Evolutionary conservation across 1,140 invertebrate genomes (phyloP).

Genomic region (Drosophila persimilis): DNA sequence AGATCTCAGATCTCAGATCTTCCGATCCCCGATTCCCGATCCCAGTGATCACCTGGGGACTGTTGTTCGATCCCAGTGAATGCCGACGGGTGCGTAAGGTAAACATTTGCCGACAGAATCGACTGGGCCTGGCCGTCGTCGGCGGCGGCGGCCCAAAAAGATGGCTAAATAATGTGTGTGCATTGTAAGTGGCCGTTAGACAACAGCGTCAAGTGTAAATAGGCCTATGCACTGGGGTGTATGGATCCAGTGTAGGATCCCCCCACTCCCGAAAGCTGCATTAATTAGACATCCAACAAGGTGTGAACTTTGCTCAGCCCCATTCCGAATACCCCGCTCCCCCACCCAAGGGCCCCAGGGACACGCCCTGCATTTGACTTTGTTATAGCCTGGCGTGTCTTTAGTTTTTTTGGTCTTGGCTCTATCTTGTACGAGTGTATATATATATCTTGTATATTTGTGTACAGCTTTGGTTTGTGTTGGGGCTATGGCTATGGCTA

Average conservation of each 20-base stretch:
- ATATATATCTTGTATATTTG: not conserved
- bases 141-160: slow-evolving; percentile 68
- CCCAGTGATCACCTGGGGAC: slow-evolving; percentile 7
- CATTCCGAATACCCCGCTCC: slow-evolving; percentile 4
- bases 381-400: slow-evolving; percentile 18
- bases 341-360: slow-evolving; percentile 5
- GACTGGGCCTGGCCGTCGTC: slow-evolving; percentile 2
- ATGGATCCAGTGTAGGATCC: slow-evolving; percentile 5
- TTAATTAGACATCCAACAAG: slow-evolving; percentile 81
- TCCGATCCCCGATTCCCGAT: slow-evolving; percentile 4
- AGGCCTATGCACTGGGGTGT: slow-evolving; percentile 28
- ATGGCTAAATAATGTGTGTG: slow-evolving; percentile 82
- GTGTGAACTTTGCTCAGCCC: slow-evolving; percentile 72
- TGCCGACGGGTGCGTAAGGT: slow-evolving; percentile 82
- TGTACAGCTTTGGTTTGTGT: not conserved
- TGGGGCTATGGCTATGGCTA: not conserved
- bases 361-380: slow-evolving; percentile 65
- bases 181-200: slow-evolving; percentile 74
- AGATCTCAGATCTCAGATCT: slow-evolving; percentile 28
- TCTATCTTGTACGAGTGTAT: too few species aligned
- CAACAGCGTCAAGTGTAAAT: slow-evolving; percentile 74
- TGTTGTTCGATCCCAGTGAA: slow-evolving; percentile 48
- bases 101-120: slow-evolving; percentile 56
- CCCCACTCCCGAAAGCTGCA: slow-evolving; percentile 59
- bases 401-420: not conserved